Evolutionary conservation across 2,888 invertebrate species (phyloP).

Genomic region (Eristalis intricaria): DNA sequence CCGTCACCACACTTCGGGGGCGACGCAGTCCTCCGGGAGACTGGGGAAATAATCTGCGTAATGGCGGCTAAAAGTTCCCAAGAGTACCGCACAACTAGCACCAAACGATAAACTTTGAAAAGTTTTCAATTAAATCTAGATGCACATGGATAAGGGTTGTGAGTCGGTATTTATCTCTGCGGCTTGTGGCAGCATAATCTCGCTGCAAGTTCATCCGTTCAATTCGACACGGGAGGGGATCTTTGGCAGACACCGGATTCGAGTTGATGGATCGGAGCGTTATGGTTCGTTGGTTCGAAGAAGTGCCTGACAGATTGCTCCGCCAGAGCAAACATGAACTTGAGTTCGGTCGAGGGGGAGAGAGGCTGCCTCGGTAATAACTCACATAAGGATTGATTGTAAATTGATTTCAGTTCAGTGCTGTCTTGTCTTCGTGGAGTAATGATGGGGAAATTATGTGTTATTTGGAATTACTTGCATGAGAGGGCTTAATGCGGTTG

Average conservation of each 20-base stretch:
- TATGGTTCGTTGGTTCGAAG: background rate
- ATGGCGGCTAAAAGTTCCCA: background rate
- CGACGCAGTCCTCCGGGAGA: background rate
- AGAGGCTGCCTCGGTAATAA: no score
- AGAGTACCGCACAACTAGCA: background rate
- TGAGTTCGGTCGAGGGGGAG: background rate
- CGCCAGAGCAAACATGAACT: background rate
- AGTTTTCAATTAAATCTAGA: constrained; percentile 24
- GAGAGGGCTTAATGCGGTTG: no score
- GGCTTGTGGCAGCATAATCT: background rate
- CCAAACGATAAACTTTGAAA: constrained; percentile 2
- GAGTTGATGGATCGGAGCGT: background rate
- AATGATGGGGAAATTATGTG: no score
- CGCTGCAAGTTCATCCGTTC: constrained; percentile 10
- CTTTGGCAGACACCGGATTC: background rate
- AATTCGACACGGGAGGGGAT: background rate
- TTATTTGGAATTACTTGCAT: no score
- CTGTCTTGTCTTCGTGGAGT: no score
- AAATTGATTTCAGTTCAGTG: no score
- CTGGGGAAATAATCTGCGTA: background rate
- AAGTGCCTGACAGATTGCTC: background rate
- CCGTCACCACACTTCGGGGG: no score
- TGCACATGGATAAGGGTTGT: background rate
- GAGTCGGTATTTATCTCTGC: background rate
- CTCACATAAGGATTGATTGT: no score